Evolutionary conservation across 2,113 vertebrate species (phyloP).

Genomic region (Pseudolaguvia tuberculata): DNA sequence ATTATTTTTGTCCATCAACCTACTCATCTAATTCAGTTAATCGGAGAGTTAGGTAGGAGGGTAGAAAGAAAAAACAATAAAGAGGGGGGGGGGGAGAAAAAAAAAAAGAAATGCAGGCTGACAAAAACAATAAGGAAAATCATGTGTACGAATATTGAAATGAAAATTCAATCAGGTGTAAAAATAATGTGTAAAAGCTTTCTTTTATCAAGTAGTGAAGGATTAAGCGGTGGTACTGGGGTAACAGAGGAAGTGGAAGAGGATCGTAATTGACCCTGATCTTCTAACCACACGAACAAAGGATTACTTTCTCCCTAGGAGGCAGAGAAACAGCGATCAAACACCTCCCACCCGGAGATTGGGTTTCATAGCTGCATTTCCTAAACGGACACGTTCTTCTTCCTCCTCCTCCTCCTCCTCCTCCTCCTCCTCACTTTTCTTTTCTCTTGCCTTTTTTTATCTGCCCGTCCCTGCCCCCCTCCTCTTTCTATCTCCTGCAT

Average conservation of each 20-base stretch:
- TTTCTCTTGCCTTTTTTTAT: background rate
- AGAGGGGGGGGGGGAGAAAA: background rate
- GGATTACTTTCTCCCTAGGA: slow-evolving; percentile 11
- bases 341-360: slow-evolving; percentile 27
- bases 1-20: background rate
- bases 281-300: slow-evolving; percentile 26
- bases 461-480: background rate
- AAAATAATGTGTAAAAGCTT: background rate
- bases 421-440: background rate
- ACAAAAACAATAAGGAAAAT: background rate
- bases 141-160: too few species aligned
- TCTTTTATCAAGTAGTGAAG: background rate
- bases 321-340: slow-evolving; percentile 17
- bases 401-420: background rate
- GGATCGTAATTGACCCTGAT: slow-evolving; percentile 28
- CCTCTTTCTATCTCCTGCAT: background rate
- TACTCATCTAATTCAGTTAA: slow-evolving; percentile 2
- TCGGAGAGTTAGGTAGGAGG: background rate
- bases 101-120: background rate
- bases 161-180: background rate
- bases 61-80: background rate
- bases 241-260: slow-evolving; percentile 17
- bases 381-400: background rate
- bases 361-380: slow-evolving; percentile 19
- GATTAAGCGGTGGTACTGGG: background rate